Percentiles rank a stretch among this genome's conserved stretches.
These are phyloP conservation scores for Micronycteris hirsuta DNA, from an alignment of 2,113 vertebrate species.

Conservation along the genomic window DNA sequence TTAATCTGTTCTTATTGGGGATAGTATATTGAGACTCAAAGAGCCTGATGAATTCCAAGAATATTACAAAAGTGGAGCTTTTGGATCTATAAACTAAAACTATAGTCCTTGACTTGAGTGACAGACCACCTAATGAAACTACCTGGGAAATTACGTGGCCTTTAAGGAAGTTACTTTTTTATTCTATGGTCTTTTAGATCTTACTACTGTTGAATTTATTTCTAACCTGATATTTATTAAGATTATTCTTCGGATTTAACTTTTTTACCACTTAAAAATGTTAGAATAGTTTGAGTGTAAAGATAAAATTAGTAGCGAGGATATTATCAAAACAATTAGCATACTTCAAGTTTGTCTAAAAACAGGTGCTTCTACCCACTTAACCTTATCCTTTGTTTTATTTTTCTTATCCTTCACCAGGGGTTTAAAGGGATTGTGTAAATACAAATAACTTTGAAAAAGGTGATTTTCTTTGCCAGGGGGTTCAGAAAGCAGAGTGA, in stretches of 20 bases:
- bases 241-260: background rate
- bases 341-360: background rate
- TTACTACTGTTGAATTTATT: background rate
- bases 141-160: background rate
- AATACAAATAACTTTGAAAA: background rate
- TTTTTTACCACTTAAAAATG: background rate
- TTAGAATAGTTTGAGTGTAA: background rate
- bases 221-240: background rate
- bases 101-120: background rate
- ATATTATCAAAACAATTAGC: background rate
- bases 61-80: background rate
- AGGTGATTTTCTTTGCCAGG: background rate
- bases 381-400: background rate
- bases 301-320: background rate
- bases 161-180: background rate
- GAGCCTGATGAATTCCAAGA: background rate
- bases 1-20: background rate
- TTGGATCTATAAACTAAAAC: background rate
- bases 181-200: background rate
- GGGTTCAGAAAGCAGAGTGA: background rate
- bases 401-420: background rate
- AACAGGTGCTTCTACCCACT: background rate
- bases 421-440: background rate
- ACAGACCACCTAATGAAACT: background rate
- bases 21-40: conserved; percentile 71